Conservation (phyloP, 2,888 invertebrate genomes). For the Xylophagus ater region DNA sequence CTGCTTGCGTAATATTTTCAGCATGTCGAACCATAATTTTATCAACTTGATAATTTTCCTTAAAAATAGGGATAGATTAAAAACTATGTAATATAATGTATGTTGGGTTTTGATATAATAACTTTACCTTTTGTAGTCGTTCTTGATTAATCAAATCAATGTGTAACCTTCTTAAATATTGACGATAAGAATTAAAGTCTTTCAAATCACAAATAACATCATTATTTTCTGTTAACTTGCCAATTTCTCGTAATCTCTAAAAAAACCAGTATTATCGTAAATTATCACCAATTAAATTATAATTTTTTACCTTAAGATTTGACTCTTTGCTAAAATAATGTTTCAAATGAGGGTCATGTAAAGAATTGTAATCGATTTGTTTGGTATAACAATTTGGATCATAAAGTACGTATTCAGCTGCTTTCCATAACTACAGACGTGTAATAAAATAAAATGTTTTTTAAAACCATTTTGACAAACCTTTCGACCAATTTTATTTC, state of each 20-base stretch:
- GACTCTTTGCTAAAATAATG: conserved; percentile 41
- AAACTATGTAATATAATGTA: too few species aligned
- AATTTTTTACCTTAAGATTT: conserved; percentile 26
- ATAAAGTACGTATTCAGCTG: conserved; percentile 19
- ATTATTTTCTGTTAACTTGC: conserved; percentile 47
- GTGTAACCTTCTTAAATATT: conserved; percentile 46
- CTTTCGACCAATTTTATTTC: conserved; percentile 34
- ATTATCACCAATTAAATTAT: background rate
- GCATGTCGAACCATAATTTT: conserved; percentile 29
- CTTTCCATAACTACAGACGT: conserved; percentile 8
- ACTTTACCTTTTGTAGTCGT: conserved; percentile 22
- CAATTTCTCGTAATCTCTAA: conserved; percentile 42
- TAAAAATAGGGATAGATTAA: background rate
- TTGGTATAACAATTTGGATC: conserved; percentile 26
- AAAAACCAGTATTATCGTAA: conserved; percentile 24
- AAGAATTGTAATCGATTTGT: conserved; percentile 43
- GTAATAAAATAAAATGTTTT: background rate
- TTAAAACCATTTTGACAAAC: conserved; percentile 18
- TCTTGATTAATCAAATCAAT: conserved; percentile 43
- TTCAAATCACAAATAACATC: conserved; percentile 51
- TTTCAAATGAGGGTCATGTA: conserved; percentile 48
- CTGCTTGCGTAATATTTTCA: conserved; percentile 27
- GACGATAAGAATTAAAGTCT: conserved; percentile 53
- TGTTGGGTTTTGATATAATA: too few species aligned
- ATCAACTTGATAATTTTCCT: conserved; percentile 29